These are phyloP conservation scores for Morus bassanus DNA, from an alignment of 2,797 vertebrate genomes.

Conservation along the genomic window DNA sequence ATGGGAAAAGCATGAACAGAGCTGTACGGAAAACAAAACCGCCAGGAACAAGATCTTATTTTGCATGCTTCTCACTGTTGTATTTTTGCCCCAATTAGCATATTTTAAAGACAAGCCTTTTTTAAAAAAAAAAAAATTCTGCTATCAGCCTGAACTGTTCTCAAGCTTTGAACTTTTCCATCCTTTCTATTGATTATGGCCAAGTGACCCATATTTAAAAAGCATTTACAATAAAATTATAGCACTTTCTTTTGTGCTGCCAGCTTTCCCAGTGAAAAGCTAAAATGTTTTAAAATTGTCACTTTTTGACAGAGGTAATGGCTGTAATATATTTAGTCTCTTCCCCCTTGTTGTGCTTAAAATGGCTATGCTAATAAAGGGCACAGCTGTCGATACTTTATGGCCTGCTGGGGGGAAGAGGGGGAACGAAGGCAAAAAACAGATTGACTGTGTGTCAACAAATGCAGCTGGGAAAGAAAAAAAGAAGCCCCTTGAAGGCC, in stretches of 20 bases:
- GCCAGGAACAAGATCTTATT: slow-evolving; percentile 51
- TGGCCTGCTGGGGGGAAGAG: slow-evolving; percentile 78
- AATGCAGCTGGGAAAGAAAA: slow-evolving; percentile 92
- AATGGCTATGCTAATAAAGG: slow-evolving; percentile 90
- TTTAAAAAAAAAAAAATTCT: background rate
- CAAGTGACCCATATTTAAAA: slow-evolving; percentile 87
- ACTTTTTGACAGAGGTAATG: slow-evolving; percentile 88
- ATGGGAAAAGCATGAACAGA: slow-evolving; percentile 66
- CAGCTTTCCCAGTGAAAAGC: slow-evolving; percentile 78
- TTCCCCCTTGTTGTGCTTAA: slow-evolving; percentile 69
- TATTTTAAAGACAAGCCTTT: slow-evolving; percentile 67
- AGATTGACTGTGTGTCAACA: slow-evolving; percentile 96
- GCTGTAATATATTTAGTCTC: slow-evolving; percentile 87
- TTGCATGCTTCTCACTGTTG: slow-evolving; percentile 20
- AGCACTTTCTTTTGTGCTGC: slow-evolving; percentile 72
- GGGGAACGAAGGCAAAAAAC: slow-evolving; percentile 77
- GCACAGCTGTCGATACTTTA: slow-evolving; percentile 98
- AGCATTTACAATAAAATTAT: slow-evolving; percentile 88
- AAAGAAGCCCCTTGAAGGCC: slow-evolving; percentile 83
- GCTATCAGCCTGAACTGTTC: slow-evolving; percentile 46
- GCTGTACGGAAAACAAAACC: slow-evolving; percentile 77
- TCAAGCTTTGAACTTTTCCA: slow-evolving; percentile 59
- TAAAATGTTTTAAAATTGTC: slow-evolving; percentile 91
- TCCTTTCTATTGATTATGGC: slow-evolving; percentile 53
- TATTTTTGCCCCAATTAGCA: slow-evolving; percentile 64